Conservation (phyloP, 2,113 vertebrate genomes). For the Bos javanicus region DNA sequence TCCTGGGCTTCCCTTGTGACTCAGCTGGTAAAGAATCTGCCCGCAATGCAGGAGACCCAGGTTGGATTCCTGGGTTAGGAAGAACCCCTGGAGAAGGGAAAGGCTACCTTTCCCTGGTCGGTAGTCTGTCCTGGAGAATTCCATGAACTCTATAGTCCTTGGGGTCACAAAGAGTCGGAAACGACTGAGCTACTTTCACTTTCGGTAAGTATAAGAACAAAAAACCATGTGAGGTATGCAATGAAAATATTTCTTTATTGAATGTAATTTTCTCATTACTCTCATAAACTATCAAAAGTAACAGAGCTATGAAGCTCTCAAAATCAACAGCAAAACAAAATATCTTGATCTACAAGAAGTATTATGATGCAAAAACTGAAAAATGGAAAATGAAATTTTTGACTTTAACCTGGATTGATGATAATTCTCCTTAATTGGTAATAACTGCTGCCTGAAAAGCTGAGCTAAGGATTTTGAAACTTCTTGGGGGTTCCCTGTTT, state of each 20-base stretch:
- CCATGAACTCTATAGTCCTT: not conserved
- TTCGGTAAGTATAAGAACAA: not conserved
- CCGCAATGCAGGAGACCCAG: not conserved
- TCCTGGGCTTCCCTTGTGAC: too few species aligned
- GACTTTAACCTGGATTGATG: not conserved
- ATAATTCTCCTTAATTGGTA: not conserved
- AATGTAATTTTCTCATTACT: not conserved
- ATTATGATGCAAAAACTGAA: not conserved
- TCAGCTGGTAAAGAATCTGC: not conserved
- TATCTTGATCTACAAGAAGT: not conserved
- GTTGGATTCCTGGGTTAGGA: not conserved
- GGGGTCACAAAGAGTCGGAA: not conserved
- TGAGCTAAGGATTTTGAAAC: not conserved
- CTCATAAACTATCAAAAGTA: not conserved
- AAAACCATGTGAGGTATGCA: not conserved
- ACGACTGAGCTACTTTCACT: not conserved
- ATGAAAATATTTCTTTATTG: not conserved
- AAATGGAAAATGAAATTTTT: not conserved
- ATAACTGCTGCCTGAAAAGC: not conserved
- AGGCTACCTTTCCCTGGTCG: not conserved
- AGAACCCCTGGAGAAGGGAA: not conserved
- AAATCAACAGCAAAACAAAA: not conserved
- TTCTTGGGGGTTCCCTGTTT: not conserved
- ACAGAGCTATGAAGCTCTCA: not conserved
- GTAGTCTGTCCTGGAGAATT: not conserved